Base-by-base conservation (phyloP, 2,888 invertebrate species). In the Thereva unica region DNA sequence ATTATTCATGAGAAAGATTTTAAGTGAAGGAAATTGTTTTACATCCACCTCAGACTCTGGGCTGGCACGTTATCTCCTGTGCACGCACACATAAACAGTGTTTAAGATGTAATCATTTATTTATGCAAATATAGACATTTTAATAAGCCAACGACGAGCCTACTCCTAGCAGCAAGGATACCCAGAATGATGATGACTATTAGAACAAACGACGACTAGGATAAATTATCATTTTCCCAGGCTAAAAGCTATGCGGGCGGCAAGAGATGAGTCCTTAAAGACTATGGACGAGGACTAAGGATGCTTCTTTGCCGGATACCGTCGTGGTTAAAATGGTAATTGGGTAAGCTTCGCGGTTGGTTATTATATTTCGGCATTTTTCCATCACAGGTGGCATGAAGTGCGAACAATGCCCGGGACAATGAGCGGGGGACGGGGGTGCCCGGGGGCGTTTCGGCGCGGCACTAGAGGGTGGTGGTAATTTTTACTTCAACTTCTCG, bases 111-210 rank as follows among this genome's bases (percentile, higher is more conserved):
- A 68, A 68, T 68, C 68, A 68, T 68, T 65, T 68, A 64, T 68
- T 68, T 65, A 68, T 68, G 68, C 68, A 68, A 68, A 68, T 68
- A 68, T 40, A 68, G 53, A 65, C 65, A 68, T 68, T 68, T 38
- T 68, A 68, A 68, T 68, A 68, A 68, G 68, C 68, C 59, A 47
- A 49, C 40, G 42, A 50, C 61, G 49, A 67, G 64, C 63, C 41
- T 59, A 65, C 47, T 59, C 53, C 49, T 23, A 23, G 23, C 23
- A 50, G 54, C 35, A 53, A 53, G 53, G 54, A 56, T 53, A 50
- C 47, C 54, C 59, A 45, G 50, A 57, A 64, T 38, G 67, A 57
- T 64, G 67, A 64, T 64, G 67, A 68, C 68, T 50, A 64, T 68
- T 64, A 64, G 40, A 49, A 35, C 59, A 54, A 63, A 67, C 41